Conservation (phyloP, 23 tunicate genomes). For the Styela clava region DNA sequence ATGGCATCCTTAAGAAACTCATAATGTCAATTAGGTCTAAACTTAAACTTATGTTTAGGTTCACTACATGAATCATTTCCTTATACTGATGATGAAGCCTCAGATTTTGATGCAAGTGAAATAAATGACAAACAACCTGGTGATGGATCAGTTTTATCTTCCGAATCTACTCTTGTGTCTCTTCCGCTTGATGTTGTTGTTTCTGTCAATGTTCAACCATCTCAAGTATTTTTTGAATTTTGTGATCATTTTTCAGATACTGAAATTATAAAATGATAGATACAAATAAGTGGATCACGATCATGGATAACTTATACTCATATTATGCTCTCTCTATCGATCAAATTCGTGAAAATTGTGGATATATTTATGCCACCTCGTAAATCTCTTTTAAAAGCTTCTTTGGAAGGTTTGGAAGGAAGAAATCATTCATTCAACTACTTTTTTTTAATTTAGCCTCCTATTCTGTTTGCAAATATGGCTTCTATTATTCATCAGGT, state of each 20-base stretch:
- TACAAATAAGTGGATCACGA: not conserved
- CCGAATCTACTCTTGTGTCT: slow-evolving; percentile 42
- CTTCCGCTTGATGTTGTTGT: slow-evolving; percentile 96
- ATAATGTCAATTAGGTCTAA: too few species aligned
- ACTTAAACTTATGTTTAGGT: not conserved
- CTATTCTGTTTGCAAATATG: too few species aligned
- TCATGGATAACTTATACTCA: too few species aligned
- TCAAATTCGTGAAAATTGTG: too few species aligned
- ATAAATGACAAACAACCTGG: slow-evolving; percentile 36
- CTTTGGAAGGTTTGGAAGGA: too few species aligned
- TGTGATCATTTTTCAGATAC: too few species aligned
- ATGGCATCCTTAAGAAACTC: too few species aligned
- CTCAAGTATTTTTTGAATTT: slow-evolving; percentile 33
- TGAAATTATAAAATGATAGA: not conserved
- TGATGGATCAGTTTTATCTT: slow-evolving; percentile 25
- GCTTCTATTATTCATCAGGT: slow-evolving; percentile 58
- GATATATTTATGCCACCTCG: too few species aligned
- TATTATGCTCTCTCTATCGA: too few species aligned
- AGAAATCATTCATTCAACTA: too few species aligned
- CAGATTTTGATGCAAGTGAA: slow-evolving; percentile 49
- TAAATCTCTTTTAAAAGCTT: too few species aligned
- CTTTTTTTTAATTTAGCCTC: too few species aligned
- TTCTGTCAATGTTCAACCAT: slow-evolving; percentile 77
- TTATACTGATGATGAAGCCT: slow-evolving; percentile 26
- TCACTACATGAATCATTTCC: slow-evolving; percentile 20